Conservation (phyloP, 2,113 vertebrate species). For the Cochlearius cochlearius region DNA sequence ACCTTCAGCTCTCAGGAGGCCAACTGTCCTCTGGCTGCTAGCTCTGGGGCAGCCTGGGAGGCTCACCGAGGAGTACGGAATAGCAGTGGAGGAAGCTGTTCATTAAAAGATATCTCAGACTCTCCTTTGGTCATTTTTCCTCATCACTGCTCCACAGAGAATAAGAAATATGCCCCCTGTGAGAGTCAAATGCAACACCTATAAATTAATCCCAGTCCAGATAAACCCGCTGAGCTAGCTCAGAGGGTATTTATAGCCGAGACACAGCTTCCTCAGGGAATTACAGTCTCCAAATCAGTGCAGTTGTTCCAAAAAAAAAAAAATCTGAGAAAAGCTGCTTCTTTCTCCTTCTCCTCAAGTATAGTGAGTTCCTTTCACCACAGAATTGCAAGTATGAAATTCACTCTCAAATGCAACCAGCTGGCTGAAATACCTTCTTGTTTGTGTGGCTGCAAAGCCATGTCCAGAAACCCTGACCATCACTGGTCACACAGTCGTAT, state of each 20-base stretch:
- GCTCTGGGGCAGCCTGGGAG: background rate
- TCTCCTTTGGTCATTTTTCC: background rate
- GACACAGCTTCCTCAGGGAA: background rate
- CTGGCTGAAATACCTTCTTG: conserved; percentile 1
- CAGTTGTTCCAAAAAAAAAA: background rate
- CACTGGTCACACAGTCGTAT: background rate
- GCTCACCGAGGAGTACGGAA: fast-evolving
- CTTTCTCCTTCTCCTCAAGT: background rate
- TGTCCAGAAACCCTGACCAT: background rate
- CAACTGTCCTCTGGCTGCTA: background rate
- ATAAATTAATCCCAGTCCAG: background rate
- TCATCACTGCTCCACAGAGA: background rate
- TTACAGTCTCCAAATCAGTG: background rate
- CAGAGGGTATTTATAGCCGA: background rate
- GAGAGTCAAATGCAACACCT: background rate
- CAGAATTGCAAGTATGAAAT: background rate
- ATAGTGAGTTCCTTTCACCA: background rate
- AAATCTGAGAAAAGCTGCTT: background rate
- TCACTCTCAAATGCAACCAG: background rate
- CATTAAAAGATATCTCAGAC: background rate
- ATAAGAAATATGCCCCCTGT: background rate
- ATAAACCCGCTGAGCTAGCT: background rate
- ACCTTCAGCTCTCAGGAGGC: background rate
- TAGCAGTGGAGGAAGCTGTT: background rate
- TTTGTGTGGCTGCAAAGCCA: background rate